phyloP scores from a whole-genome alignment of 2,113 vertebrate species.

The Shinisaurus crocodilurus region DNA sequence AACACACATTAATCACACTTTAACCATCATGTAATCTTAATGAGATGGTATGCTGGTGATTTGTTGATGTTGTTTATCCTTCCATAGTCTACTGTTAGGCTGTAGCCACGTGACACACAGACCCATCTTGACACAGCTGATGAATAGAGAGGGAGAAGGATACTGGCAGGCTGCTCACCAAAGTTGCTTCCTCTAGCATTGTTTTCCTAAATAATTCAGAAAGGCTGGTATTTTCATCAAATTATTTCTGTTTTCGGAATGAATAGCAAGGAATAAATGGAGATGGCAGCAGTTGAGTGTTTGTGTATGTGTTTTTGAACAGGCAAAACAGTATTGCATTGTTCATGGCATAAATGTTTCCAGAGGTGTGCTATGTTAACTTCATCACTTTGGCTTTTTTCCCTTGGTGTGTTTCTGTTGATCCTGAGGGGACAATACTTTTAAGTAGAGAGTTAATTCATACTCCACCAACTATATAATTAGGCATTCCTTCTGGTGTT shows the following conservation, averaged over 20 bases:
- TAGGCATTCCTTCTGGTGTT: fast-evolving
- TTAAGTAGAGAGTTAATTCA: neutral
- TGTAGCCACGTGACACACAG: conserved; percentile 10
- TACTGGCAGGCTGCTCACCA: conserved; percentile 66
- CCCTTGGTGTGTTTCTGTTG: neutral
- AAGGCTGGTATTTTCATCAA: conserved; percentile 64
- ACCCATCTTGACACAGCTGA: conserved; percentile 60
- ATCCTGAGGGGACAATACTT: neutral
- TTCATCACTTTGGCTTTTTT: neutral
- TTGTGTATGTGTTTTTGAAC: conserved; percentile 18
- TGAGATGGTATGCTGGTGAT: conserved; percentile 42
- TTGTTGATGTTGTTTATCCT: conserved; percentile 66
- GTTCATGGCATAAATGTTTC: neutral
- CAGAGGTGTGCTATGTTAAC: neutral
- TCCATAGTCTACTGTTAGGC: conserved; percentile 36
- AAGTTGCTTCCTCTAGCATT: conserved; percentile 57
- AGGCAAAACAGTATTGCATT: neutral
- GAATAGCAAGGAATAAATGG: conserved; percentile 55
- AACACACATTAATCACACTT: conserved; percentile 51
- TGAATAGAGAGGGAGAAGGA: conserved; percentile 64
- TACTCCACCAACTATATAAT: fast-evolving
- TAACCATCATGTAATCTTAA: conserved; percentile 46
- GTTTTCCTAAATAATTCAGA: conserved; percentile 72
- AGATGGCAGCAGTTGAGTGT: conserved; percentile 35
- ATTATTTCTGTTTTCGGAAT: conserved; percentile 67